A percentile compares a stretch with the other conserved stretches of the same genome.
Conservation (phyloP, 2,797 vertebrate genomes). For the Anguilla megastoma region DNA sequence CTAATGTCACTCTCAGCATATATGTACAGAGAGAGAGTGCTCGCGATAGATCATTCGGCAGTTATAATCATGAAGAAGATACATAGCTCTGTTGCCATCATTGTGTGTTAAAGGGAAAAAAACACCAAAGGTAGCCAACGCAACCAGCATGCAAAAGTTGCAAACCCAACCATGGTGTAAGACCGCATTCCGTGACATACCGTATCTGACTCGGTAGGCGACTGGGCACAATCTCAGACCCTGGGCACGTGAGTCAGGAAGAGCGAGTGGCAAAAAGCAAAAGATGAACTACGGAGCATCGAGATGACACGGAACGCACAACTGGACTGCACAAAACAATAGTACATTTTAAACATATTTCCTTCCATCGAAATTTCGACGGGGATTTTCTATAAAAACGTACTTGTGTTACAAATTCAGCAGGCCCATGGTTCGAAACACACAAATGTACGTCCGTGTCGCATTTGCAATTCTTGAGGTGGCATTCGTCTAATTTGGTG, state of each 20-base stretch:
- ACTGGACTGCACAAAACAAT: neutral
- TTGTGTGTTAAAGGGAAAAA: neutral
- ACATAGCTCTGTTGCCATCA: neutral
- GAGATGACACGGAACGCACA: neutral
- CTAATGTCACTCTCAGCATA: neutral
- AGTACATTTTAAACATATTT: neutral
- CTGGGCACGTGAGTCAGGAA: neutral
- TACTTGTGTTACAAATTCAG: neutral
- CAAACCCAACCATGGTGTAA: neutral
- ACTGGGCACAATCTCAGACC: neutral
- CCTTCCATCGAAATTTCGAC: neutral
- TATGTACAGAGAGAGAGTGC: neutral
- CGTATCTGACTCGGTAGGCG: neutral
- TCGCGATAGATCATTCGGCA: neutral
- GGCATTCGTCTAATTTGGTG: neutral
- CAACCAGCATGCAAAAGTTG: neutral
- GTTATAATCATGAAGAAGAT: neutral
- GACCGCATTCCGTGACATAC: neutral
- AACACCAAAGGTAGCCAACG: neutral
- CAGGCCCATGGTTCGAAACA: neutral
- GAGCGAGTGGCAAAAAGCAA: neutral
- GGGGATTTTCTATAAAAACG: neutral
- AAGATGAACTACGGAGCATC: neutral
- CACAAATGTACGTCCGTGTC: constrained; percentile 3
- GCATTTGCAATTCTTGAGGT: constrained; percentile 28